phyloP scores from a whole-genome alignment of 1,140 invertebrate species.

The Panagrolaimus sp. region DNA sequence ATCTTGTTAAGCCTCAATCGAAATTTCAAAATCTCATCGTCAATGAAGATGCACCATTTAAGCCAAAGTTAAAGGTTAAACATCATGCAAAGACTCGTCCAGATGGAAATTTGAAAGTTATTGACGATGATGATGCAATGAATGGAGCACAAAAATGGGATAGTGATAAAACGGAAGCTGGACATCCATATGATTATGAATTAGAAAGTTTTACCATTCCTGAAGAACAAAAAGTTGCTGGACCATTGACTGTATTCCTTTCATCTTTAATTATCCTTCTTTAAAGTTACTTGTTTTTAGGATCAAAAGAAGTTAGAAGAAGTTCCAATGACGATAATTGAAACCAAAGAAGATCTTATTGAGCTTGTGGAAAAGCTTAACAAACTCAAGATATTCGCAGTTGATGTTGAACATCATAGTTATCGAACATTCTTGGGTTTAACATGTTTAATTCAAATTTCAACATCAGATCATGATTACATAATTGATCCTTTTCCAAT shows the following conservation, averaged over 20 bases:
- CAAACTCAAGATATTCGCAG: slow-evolving; percentile 70
- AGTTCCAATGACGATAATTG: slow-evolving; percentile 70
- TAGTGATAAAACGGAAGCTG: slow-evolving; percentile 19
- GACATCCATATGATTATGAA: slow-evolving; percentile 83
- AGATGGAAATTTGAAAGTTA: slow-evolving; percentile 16
- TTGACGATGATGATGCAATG: slow-evolving; percentile 12
- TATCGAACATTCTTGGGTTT: slow-evolving; percentile 64
- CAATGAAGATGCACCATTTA: slow-evolving; percentile 40
- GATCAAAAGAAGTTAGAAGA: slow-evolving; percentile 62
- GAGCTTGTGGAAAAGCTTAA: slow-evolving; percentile 69
- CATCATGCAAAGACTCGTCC: slow-evolving; percentile 36
- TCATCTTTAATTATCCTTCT: slow-evolving; percentile 10
- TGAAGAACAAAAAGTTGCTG: slow-evolving; percentile 21
- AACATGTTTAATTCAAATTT: slow-evolving; percentile 90
- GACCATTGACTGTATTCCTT: slow-evolving; percentile 30
- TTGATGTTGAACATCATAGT: slow-evolving; percentile 70
- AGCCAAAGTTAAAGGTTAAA: slow-evolving; percentile 40
- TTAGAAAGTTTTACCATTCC: slow-evolving; percentile 65
- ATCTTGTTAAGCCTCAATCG: slow-evolving; percentile 38
- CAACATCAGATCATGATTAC: slow-evolving; percentile 78
- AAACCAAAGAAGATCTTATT: slow-evolving; percentile 68
- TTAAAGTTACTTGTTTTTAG: slow-evolving; percentile 27
- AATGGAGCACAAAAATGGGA: neutral
- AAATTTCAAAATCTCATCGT: slow-evolving; percentile 30
- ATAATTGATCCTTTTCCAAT: slow-evolving; percentile 80